phyloP scores from a whole-genome alignment of 2,113 vertebrate species.

The Procavia capensis region DNA sequence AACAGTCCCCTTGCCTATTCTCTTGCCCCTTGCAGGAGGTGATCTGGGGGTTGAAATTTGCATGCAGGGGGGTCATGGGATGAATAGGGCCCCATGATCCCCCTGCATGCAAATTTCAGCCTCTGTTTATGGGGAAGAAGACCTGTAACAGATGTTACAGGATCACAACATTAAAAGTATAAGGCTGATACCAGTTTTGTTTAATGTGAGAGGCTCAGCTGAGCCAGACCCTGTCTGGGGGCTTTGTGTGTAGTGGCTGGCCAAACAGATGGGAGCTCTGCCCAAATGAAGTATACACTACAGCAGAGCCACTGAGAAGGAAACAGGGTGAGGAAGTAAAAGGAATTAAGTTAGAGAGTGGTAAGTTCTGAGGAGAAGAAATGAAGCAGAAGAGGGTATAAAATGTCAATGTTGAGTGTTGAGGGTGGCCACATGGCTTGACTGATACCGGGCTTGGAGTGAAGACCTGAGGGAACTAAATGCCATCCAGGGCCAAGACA shows the following conservation, averaged over 20 bases:
- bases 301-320: neutral
- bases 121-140: neutral
- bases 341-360: neutral
- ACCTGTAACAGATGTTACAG: neutral
- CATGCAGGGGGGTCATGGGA: too few relatives aligned
- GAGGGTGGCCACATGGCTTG: neutral
- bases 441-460: neutral
- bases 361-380: neutral
- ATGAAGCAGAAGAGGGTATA: neutral
- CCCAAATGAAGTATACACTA: too few relatives aligned
- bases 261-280: neutral
- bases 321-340: neutral
- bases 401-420: too few relatives aligned
- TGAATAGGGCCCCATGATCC: neutral
- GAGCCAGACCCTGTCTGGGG: neutral
- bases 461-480: neutral
- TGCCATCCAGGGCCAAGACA: neutral
- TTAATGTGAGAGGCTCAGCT: neutral
- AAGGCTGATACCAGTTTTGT: neutral
- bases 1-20: too few relatives aligned
- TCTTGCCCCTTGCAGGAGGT: too few relatives aligned
- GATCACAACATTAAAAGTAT: neutral
- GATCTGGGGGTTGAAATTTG: too few relatives aligned
- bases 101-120: neutral
- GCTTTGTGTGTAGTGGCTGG: neutral